Percentiles rank a stretch among this genome's conserved stretches.
Evolutionary conservation across 2,888 invertebrate species (phyloP).

Genomic region (Idaea aversata): DNA sequence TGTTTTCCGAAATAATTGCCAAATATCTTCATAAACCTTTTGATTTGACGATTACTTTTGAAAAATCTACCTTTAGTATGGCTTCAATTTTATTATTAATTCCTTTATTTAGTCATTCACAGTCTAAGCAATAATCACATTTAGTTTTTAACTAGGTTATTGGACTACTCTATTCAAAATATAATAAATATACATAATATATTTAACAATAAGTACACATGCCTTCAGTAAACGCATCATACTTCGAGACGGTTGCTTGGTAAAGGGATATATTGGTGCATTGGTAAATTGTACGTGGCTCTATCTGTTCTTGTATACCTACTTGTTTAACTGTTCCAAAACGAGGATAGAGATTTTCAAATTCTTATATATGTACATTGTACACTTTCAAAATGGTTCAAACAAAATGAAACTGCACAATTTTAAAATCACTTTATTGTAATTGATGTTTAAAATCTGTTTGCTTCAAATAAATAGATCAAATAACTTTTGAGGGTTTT

Average conservation of each 20-base stretch:
- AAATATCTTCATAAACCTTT: too few species aligned
- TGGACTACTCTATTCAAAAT: background rate
- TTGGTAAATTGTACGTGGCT: conserved; percentile 58
- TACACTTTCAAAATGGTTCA: too few species aligned
- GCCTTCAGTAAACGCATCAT: conserved; percentile 50
- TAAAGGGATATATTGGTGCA: conserved; percentile 60
- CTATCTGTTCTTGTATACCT: conserved; percentile 30
- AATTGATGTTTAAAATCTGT: too few species aligned
- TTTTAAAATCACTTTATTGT: too few species aligned
- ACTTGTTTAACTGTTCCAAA: conserved; percentile 29
- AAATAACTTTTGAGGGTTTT: too few species aligned
- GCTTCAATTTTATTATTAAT: too few species aligned
- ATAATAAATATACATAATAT: background rate
- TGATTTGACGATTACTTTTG: too few species aligned
- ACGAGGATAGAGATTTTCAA: conserved; percentile 30
- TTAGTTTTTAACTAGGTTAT: background rate
- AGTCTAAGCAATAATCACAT: background rate
- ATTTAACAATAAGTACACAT: background rate
- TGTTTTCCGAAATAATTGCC: too few species aligned
- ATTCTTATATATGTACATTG: too few species aligned
- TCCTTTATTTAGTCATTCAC: background rate
- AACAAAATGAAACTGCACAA: too few species aligned
- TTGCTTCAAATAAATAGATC: too few species aligned
- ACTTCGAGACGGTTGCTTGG: conserved; percentile 65
- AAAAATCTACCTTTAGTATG: too few species aligned